Conservation (phyloP, 2,888 invertebrate genomes). For the Matsumyia berberina region DNA sequence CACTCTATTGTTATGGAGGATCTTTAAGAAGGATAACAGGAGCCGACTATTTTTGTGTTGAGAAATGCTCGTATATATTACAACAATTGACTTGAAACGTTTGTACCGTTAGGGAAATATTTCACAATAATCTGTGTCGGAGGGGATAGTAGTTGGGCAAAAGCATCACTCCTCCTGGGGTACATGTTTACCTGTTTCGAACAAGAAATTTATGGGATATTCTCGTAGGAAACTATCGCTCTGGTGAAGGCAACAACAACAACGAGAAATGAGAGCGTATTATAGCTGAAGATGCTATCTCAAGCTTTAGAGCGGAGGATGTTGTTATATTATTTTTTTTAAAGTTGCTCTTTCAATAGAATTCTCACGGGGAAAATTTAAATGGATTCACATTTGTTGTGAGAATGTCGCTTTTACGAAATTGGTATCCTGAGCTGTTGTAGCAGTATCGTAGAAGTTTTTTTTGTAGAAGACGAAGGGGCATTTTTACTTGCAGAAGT, state of each 20-base stretch:
- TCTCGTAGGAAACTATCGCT: conserved; percentile 55
- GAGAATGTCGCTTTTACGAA: conserved; percentile 44
- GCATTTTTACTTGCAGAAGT: no score
- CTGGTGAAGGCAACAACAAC: conserved; percentile 2
- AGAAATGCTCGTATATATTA: conserved; percentile 44
- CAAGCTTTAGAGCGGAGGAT: background rate
- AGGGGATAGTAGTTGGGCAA: conserved; percentile 31
- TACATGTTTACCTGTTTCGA: conserved; percentile 44
- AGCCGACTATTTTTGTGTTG: conserved; percentile 9
- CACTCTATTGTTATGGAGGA: conserved; percentile 47
- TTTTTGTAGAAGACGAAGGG: no score
- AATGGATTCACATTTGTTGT: conserved; percentile 60
- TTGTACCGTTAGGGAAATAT: conserved; percentile 53
- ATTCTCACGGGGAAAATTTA: conserved; percentile 60
- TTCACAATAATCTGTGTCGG: conserved; percentile 52
- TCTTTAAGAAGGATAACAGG: conserved; percentile 48
- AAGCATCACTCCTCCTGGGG: background rate
- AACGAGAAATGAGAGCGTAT: conserved; percentile 6
- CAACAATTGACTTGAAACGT: conserved; percentile 67
- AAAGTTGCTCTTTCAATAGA: conserved; percentile 15
- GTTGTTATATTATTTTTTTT: conserved; percentile 21
- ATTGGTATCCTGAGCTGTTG: conserved; percentile 16
- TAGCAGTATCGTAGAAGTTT: no score
- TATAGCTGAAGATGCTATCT: conserved; percentile 47
- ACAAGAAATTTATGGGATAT: conserved; percentile 48